Percentiles rank a stretch among this genome's conserved stretches.
Conservation (phyloP, 2,888 invertebrate species). For the Druceiella hillmani region DNA sequence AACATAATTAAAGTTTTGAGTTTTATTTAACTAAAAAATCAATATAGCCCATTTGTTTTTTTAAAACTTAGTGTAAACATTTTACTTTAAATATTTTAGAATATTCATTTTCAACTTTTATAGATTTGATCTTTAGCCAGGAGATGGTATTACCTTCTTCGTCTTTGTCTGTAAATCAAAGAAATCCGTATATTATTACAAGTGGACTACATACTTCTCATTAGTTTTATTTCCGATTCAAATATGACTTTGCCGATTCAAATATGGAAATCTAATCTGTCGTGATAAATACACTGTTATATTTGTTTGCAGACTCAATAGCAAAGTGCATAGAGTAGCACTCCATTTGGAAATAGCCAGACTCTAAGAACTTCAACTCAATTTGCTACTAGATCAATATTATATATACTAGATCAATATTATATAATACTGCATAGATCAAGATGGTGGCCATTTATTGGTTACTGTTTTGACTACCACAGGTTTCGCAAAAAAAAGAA, state of each 20-base stretch:
- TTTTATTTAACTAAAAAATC: too few species aligned
- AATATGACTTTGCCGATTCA: not conserved
- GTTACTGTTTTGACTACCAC: not conserved
- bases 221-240: not conserved
- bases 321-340: constrained; percentile 6
- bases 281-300: constrained; percentile 13
- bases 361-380: too few species aligned
- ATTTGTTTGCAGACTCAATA: constrained; percentile 12
- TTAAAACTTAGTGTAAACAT: too few species aligned
- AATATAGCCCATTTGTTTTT: too few species aligned
- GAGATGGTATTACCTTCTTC: constrained; percentile 12
- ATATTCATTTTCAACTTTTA: constrained; percentile 13
- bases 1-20: too few species aligned
- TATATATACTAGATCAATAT: constrained; percentile 10
- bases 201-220: not conserved
- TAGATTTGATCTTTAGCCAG: constrained; percentile 14
- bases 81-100: too few species aligned
- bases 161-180: constrained; percentile 11
- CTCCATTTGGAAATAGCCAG: constrained; percentile 7
- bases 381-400: constrained; percentile 8
- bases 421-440: constrained; percentile 12
- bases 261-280: constrained; percentile 10
- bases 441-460: constrained; percentile 8
- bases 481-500: not conserved
- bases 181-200: not conserved